A percentile compares a stretch with the other conserved stretches of the same genome.
Evolutionary conservation across 2,888 invertebrate genomes (phyloP).

Genomic region (Agrochola litura): DNA sequence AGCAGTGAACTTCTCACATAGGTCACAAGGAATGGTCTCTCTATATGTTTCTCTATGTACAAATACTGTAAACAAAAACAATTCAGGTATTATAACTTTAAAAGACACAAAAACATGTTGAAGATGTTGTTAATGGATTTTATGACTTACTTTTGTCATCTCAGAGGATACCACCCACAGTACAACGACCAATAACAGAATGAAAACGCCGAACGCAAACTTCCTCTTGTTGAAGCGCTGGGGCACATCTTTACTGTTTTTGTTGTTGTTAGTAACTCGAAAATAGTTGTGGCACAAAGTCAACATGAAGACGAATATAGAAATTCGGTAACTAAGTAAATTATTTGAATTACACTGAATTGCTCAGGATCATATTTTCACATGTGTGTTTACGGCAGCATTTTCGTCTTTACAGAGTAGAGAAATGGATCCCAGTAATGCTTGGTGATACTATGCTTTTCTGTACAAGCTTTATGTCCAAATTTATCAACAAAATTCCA

Average conservation of each 20-base stretch:
- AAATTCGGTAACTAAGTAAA: constrained; percentile 56
- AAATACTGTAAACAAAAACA: constrained; percentile 93
- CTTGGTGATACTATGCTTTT: constrained; percentile 2
- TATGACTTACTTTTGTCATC: constrained; percentile 95
- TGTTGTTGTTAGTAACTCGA: constrained; percentile 82
- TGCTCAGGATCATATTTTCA: constrained; percentile 65
- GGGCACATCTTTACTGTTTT: constrained; percentile 82
- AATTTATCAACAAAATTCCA: constrained; percentile 26
- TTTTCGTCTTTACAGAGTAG: constrained; percentile 19
- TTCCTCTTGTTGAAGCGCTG: constrained; percentile 83
- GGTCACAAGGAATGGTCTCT: constrained; percentile 98
- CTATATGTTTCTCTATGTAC: constrained; percentile 95
- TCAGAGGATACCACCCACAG: constrained; percentile 99
- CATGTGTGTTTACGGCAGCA: constrained; percentile 48
- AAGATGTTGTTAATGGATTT: neutral
- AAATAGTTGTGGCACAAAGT: constrained; percentile 89
- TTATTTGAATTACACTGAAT: constrained; percentile 59
- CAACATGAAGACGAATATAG: constrained; percentile 84
- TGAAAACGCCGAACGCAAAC: constrained; percentile 95
- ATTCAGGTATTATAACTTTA: constrained; percentile 19
- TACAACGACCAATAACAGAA: constrained; percentile 97
- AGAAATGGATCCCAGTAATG: constrained; percentile 2
- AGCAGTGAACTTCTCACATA: constrained; percentile 99
- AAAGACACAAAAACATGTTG: neutral
- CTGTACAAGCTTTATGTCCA: neutral